Evolutionary conservation across 2,888 invertebrate species (phyloP).

Genomic region (Drosophila lutescens): DNA sequence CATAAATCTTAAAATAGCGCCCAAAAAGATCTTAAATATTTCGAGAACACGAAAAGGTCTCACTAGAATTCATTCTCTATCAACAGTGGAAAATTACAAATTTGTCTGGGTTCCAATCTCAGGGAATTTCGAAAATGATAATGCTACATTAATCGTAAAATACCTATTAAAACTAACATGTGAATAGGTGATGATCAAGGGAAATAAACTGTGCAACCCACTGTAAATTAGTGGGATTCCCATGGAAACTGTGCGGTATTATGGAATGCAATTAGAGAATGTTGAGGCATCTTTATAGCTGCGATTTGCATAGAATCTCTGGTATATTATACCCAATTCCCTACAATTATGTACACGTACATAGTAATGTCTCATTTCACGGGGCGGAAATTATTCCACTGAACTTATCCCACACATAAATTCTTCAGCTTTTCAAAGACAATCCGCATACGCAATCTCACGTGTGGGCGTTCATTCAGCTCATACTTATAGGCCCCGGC

Average conservation of each 20-base stretch:
- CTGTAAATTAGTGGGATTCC: constrained; percentile 1
- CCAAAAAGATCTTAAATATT: not conserved
- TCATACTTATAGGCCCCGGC: constrained; percentile 15
- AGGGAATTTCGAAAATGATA: constrained; percentile 1
- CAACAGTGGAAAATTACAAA: constrained; percentile 10
- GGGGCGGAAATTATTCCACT: constrained; percentile 30
- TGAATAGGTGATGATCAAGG: not conserved
- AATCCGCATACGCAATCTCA: constrained; percentile 30
- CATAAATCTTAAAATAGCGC: constrained; percentile 6
- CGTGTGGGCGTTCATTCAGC: constrained; percentile 57
- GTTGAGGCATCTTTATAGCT: constrained; percentile 3
- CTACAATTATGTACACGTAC: constrained; percentile 17
- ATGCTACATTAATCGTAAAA: not conserved
- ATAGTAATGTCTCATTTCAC: constrained; percentile 21
- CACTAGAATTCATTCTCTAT: not conserved
- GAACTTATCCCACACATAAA: constrained; percentile 30
- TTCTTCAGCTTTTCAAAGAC: constrained; percentile 28
- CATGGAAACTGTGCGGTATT: not conserved
- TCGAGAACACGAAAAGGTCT: not conserved
- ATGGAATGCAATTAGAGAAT: constrained; percentile 22
- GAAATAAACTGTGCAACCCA: constrained; percentile 1
- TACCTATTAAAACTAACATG: not conserved
- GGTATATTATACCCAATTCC: not conserved
- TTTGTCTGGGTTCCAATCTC: constrained; percentile 1
- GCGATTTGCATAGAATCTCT: not conserved